These are phyloP conservation scores for Anser brachyrhynchus DNA, from an alignment of 2,113 vertebrate genomes.

Conservation along the genomic window DNA sequence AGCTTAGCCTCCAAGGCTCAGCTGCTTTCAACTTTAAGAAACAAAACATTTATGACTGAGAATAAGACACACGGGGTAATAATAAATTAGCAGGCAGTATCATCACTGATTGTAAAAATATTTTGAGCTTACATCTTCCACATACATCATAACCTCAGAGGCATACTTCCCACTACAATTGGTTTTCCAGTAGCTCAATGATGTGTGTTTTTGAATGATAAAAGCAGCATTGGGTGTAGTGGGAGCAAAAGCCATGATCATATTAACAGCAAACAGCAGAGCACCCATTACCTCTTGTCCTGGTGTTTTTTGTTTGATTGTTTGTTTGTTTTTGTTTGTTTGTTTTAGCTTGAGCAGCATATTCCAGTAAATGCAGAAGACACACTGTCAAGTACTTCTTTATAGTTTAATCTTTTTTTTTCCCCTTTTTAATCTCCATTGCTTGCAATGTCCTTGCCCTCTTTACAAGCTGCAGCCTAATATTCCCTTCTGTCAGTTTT, in stretches of 20 bases:
- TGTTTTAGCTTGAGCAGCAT: slow-evolving; percentile 68
- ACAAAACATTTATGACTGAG: slow-evolving; percentile 1
- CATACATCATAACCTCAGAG: background rate
- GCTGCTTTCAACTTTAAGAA: background rate
- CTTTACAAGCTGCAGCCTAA: slow-evolving; percentile 32
- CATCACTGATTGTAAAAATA: background rate
- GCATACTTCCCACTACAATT: background rate
- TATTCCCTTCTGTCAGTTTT: slow-evolving; percentile 33
- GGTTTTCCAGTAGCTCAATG: slow-evolving; percentile 62
- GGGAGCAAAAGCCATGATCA: slow-evolving; percentile 67
- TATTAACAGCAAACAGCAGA: slow-evolving; percentile 72
- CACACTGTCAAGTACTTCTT: slow-evolving; percentile 75
- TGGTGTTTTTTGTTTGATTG: background rate
- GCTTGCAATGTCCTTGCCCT: slow-evolving; percentile 65
- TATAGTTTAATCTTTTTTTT: slow-evolving; percentile 67
- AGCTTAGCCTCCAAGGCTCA: background rate
- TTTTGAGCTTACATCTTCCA: background rate
- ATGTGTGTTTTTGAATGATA: slow-evolving; percentile 51
- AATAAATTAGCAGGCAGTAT: background rate
- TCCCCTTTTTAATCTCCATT: background rate
- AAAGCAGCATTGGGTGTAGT: slow-evolving; percentile 59
- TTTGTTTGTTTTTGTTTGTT: background rate
- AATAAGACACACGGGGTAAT: background rate
- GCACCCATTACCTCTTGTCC: slow-evolving; percentile 74
- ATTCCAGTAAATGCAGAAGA: slow-evolving; percentile 65